These are phyloP conservation scores for Teinopalpus imperialis DNA, from an alignment of 2,888 invertebrate species.

Conservation along the genomic window DNA sequence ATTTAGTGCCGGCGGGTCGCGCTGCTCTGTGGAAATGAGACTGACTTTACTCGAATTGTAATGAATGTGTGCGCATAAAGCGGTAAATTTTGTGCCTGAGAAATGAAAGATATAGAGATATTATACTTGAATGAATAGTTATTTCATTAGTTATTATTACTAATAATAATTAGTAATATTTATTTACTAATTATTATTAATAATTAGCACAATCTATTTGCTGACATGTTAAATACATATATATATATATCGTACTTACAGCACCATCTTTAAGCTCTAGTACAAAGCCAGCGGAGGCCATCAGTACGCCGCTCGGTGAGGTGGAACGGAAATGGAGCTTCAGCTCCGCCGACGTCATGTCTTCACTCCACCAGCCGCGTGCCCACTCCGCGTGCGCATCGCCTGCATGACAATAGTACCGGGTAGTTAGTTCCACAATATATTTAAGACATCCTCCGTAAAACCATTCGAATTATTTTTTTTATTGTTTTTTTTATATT, in stretches of 20 bases:
- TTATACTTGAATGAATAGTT: neutral
- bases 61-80: slow-evolving; percentile 3
- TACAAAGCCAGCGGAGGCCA: slow-evolving; percentile 81
- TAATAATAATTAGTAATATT: too few species aligned
- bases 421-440: too few species aligned
- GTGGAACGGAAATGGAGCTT: slow-evolving; percentile 94
- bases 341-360: slow-evolving; percentile 85
- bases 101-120: slow-evolving; percentile 2
- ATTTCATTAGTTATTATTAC: too few species aligned
- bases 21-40: neutral
- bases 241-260: too few species aligned
- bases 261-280: slow-evolving; percentile 92
- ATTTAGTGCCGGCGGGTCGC: slow-evolving; percentile 9
- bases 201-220: too few species aligned
- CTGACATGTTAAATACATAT: too few species aligned
- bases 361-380: slow-evolving; percentile 80
- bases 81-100: slow-evolving; percentile 4
- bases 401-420: too few species aligned
- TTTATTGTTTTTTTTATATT: too few species aligned
- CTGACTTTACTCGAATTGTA: slow-evolving; percentile 8
- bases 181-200: too few species aligned
- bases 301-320: slow-evolving; percentile 89
- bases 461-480: too few species aligned
- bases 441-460: too few species aligned
- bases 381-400: slow-evolving; percentile 94